Conservation (phyloP, 2,797 vertebrate genomes). For the Ceyx erithaca region DNA sequence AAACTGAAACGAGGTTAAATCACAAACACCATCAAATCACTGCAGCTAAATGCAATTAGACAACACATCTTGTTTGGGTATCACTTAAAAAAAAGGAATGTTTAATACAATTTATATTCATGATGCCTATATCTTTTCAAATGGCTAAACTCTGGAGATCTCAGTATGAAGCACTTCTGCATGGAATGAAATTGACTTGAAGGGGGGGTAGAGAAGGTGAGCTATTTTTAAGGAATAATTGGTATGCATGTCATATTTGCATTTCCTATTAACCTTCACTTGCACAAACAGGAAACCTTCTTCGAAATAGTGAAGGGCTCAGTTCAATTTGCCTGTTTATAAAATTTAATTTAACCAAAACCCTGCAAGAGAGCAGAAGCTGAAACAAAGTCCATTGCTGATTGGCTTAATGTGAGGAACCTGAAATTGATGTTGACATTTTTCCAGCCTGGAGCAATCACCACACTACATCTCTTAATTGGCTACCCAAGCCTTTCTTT, state of each 20-base stretch:
- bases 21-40: background rate
- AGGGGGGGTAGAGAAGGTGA: background rate
- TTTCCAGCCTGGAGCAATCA: constrained; percentile 17
- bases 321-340: background rate
- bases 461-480: constrained; percentile 7
- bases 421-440: constrained; percentile 21
- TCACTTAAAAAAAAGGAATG: background rate
- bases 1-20: constrained; percentile 18
- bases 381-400: background rate
- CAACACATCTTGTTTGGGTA: background rate
- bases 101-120: background rate
- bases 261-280: constrained; percentile 32
- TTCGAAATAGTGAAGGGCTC: background rate
- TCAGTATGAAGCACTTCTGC: background rate
- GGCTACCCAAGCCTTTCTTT: background rate
- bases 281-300: background rate
- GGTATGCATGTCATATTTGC: background rate
- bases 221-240: background rate
- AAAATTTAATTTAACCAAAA: constrained; percentile 39
- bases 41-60: background rate
- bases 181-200: background rate
- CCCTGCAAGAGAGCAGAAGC: background rate
- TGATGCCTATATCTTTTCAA: background rate
- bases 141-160: background rate
- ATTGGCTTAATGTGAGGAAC: background rate